Evolutionary conservation across 2,113 vertebrate genomes (phyloP).

Genomic region (Echinops telfairi): DNA sequence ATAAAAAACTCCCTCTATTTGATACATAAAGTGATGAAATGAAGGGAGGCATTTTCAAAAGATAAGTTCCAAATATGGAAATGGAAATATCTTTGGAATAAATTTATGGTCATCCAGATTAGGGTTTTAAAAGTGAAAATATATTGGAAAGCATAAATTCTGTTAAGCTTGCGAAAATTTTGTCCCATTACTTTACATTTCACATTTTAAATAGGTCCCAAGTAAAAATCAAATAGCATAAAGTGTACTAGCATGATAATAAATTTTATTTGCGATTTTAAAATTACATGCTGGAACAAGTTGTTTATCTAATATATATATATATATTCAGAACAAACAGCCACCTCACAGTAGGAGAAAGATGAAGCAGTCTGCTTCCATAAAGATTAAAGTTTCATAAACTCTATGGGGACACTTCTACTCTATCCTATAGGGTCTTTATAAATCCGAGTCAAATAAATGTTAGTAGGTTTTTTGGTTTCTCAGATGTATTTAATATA

Average conservation of each 20-base stretch:
- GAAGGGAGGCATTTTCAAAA: constrained; percentile 31
- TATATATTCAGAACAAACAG: background rate
- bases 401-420: no score
- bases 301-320: background rate
- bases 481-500: no score
- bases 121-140: constrained; percentile 28
- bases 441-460: no score
- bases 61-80: constrained; percentile 40
- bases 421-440: no score
- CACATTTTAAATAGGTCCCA: background rate
- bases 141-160: background rate
- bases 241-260: background rate
- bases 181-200: background rate
- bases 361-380: no score
- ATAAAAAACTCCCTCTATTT: constrained; percentile 14
- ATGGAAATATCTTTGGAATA: background rate
- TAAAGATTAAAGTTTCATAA: no score
- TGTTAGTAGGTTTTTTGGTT: no score
- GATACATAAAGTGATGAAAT: constrained; percentile 43
- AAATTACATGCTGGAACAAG: background rate
- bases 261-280: background rate
- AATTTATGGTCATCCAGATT: background rate
- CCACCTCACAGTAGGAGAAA: no score
- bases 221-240: constrained; percentile 30
- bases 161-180: constrained; percentile 19